phyloP scores from a whole-genome alignment of 2,888 invertebrate species.

The Acanthosepion esculentum region DNA sequence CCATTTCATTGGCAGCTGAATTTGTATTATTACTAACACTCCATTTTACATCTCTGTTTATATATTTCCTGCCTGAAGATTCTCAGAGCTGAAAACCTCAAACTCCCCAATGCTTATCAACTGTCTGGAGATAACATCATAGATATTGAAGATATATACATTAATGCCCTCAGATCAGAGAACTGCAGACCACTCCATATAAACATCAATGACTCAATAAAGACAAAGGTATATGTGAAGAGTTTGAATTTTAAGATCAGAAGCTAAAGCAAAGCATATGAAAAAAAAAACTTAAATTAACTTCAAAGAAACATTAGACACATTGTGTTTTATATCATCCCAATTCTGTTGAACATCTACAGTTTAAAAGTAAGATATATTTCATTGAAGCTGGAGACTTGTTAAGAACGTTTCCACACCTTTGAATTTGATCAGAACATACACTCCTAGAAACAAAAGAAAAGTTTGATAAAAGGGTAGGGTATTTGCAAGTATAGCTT shows the following conservation, averaged over 20 bases:
- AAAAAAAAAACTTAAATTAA: not conserved
- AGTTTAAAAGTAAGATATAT: not conserved
- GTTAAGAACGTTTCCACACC: not conserved
- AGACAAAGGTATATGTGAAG: not conserved
- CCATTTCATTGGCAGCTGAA: not conserved
- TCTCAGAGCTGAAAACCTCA: not conserved
- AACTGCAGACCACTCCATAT: no score
- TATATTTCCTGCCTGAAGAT: slow-evolving; percentile 12
- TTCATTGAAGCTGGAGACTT: no score
- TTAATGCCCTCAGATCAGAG: not conserved
- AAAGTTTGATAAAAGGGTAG: not conserved
- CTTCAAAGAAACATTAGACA: slow-evolving; percentile 11
- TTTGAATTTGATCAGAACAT: not conserved
- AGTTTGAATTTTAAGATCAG: slow-evolving; percentile 33
- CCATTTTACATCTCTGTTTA: not conserved
- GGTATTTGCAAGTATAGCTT: not conserved
- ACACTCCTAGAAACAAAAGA: not conserved
- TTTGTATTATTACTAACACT: not conserved
- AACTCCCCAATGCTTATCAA: slow-evolving; percentile 3
- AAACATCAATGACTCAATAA: not conserved
- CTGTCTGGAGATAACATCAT: not conserved
- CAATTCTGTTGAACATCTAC: not conserved
- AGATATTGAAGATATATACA: not conserved
- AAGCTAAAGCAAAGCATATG: not conserved
- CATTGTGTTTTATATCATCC: not conserved